phyloP scores from a whole-genome alignment of 1,140 invertebrate species.

The Pachypsylla venusta region DNA sequence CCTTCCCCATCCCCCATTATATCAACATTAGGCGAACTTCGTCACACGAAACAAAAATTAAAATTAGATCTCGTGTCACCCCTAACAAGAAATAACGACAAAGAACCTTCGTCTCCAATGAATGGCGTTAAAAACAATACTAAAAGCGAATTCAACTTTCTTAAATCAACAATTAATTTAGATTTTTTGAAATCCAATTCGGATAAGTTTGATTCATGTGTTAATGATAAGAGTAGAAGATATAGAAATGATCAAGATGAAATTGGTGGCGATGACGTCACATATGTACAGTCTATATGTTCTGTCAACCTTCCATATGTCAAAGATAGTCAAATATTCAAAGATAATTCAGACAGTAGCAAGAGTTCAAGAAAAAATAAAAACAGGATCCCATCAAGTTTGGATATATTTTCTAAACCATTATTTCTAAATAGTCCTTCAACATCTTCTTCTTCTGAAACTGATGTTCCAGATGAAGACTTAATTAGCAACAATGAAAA shows the following conservation, averaged over 20 bases:
- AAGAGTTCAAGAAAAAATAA: neutral
- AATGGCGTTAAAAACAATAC: neutral
- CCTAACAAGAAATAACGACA: neutral
- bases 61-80: constrained; percentile 43
- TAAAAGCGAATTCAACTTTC: neutral
- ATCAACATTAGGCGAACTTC: constrained; percentile 43
- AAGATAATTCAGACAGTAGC: neutral
- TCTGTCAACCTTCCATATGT: neutral
- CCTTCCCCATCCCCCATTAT: constrained; percentile 18
- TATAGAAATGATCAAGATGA: neutral
- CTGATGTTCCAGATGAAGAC: too few species aligned
- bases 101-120: neutral
- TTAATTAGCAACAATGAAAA: too few species aligned
- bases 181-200: constrained; percentile 1
- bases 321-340: neutral
- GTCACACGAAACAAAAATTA: constrained; percentile 52
- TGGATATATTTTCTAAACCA: too few species aligned
- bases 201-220: neutral
- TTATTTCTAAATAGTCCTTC: too few species aligned
- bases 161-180: neutral
- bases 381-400: neutral
- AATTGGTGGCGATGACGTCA: neutral
- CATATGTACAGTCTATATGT: neutral
- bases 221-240: neutral
- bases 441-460: too few species aligned